Evolutionary conservation across 2,888 invertebrate species (phyloP).

Genomic region (Dugesia japonica): DNA sequence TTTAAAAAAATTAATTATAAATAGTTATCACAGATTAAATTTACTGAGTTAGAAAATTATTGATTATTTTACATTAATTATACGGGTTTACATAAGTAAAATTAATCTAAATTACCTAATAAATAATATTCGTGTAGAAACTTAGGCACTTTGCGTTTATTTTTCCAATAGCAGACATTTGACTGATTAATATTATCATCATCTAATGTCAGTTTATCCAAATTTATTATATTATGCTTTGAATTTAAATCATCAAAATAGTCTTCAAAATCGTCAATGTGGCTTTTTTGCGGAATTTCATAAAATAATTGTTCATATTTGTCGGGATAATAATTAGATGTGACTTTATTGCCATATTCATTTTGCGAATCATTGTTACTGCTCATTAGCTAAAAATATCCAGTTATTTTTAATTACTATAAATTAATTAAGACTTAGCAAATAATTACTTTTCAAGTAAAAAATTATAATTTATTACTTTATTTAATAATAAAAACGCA

Average conservation of each 20-base stretch:
- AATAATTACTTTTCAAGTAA: too few species aligned
- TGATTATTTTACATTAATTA: too few species aligned
- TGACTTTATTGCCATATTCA: neutral
- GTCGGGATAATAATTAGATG: constrained; percentile 12
- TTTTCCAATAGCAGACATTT: constrained; percentile 9
- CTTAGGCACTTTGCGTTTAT: constrained; percentile 3
- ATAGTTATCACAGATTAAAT: too few species aligned
- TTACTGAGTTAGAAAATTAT: too few species aligned
- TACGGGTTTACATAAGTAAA: too few species aligned
- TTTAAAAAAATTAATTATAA: too few species aligned
- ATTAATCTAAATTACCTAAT: neutral
- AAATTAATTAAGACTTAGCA: too few species aligned
- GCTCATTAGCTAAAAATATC: constrained; percentile 8
- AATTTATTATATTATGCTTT: neutral
- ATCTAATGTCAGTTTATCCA: neutral
- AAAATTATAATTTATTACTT: neutral
- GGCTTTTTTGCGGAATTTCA: neutral
- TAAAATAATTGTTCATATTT: neutral
- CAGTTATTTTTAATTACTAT: too few species aligned
- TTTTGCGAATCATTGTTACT: neutral
- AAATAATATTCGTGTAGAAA: constrained; percentile 1
- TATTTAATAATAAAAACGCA: neutral
- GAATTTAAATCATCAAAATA: neutral
- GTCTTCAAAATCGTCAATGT: neutral
- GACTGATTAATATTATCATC: neutral